Base-by-base conservation (phyloP, 2,797 vertebrate genomes). In the Ficedula albicollis region DNA sequence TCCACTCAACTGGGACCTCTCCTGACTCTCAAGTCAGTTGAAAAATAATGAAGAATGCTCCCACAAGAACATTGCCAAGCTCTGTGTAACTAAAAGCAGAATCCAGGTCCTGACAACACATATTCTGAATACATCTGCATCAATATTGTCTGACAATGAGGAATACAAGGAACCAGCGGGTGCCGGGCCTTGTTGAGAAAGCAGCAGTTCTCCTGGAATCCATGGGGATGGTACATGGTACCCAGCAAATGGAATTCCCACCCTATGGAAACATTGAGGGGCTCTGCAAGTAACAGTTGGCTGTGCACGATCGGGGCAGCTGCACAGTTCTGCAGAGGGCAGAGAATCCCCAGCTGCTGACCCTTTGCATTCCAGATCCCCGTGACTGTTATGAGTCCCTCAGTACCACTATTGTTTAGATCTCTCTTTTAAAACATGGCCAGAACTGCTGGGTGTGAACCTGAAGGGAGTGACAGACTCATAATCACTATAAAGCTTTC, bases 61-160 rank as follows among this genome's bases (percentile, higher is more conserved):
- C 30, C 15, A 6, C 21, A 17, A 3, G 55, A 63, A 21, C 30
- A 51, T 1, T 0, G 0, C 20, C 22, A 49, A 68, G 36, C 56
- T 48, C 5, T 17, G 5, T 3, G 29, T 16, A 78, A 51, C 44
- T 66, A 32, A 75, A 72, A 60, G 58, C 46, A 93, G 49, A 64
- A 74, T 41, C 51, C 55, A 36, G 75, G 38, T 38, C 29, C 36
- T 36, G 29, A 44, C 39, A 76, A 60, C 14, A 52, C 52, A 14
- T 46, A 30, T 4, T 77, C 43, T 52, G 64, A 38, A 55, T n/a
- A n/a, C 15, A 44, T 32, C 49, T 62, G 34, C 67, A 80, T 38
- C 48, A 43, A 14, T 16, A 49, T 11, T 73, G 39, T 67, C 69
- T 80, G 77, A 36, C 48, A 84, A 15, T 5, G 52, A 55, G 43